Base-by-base conservation (phyloP, 2,888 invertebrate species). In the Netelia inedita region DNA sequence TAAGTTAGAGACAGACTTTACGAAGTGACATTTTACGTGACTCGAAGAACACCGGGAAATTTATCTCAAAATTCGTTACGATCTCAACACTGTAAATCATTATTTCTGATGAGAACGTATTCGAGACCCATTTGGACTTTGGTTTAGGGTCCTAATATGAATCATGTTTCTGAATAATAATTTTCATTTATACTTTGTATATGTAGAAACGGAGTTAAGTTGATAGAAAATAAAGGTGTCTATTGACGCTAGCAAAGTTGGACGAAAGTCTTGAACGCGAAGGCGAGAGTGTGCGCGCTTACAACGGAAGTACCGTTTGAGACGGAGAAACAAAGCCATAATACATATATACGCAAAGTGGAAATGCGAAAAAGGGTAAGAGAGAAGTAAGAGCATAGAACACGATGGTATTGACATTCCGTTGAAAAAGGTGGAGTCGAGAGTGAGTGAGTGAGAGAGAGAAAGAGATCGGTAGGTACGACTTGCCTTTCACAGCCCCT, bases 401-500 rank as follows among this genome's bases (percentile, higher is more conserved):
- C 74, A 78, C 61, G 80, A 73, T 23, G 72, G 76, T 59, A 79
- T 79, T 71, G 75, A 68, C 41, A 28, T 46, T 55, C 72, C 66
- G 79, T 74, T 28, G 59, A 46, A 46, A 53, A 43, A 68, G 75
- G 76, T 63, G 71, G 46, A 69, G 78, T 73, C 57, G 28, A 46
- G 59, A 43, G 14, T 14, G 41, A 41, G 57, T 28, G 28, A 16
- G 85, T 63, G 68, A 19, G 21, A 53, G 71, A 61, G 57, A 66
- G 74, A 79, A 87, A 85, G 86, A 84, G 78, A 85, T 79, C 75
- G 87, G 87, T 84, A 87, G 89, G 89, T 89, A 89, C 90, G 88
- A 89, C 89, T 89, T 91, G 92, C 92, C 92, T 92, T 92, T 90
- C 89, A 85, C 88, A 87, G 88, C 87, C 85, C 89, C 90, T 91